Evolutionary conservation across 2,888 invertebrate genomes (phyloP), one percentile per base, ranked within the genome.

Genomic region (Leptinotarsa rubiginosa): DNA sequence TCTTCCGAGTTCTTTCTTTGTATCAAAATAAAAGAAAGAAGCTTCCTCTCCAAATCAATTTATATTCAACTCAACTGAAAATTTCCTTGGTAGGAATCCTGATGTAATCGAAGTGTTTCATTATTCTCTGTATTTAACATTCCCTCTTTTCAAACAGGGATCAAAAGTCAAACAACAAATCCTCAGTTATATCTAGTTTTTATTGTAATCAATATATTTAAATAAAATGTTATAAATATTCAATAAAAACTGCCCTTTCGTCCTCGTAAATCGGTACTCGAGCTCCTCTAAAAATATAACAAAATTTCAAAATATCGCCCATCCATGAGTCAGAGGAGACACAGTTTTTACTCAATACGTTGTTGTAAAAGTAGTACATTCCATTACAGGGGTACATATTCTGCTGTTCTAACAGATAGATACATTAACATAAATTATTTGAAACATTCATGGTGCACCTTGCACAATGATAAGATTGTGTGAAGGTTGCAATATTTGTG

Each of bases 381-480:
- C 62, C 62, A 52, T 67, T 67, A 67, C 50, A 20, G 22, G 70
- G 67, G 71, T 76, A 76, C 73, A 75, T 74, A 62, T 73, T 75
- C 64, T 73, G 75, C 66, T 73, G 70, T 65, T 64, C 73, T 77
- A 78, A 71, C 71, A 76, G 74, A 71, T 73, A 73, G 65, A 69
- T 75, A 78, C 72, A 76, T 76, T 72, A 78, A 75, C 65, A 70
- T 69, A 76, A 77, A 76, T 76, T 47, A 65, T 75, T 79, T 69
- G 75, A 79, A 79, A 79, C 79, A 78, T 79, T 76, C 70, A 77
- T 73, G 72, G 66, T 77, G 72, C 71, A 79, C 74, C 75, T 73
- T 75, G 75, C 76, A 77, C 75, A 74, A 75, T 66, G 74, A 72
- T 76, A 75, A 72, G 74, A 62, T 62, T 62, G 25, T 62, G 62